These are phyloP conservation scores for Drosophila lacteicornis DNA, from an alignment of 1,140 invertebrate species.

Conservation along the genomic window DNA sequence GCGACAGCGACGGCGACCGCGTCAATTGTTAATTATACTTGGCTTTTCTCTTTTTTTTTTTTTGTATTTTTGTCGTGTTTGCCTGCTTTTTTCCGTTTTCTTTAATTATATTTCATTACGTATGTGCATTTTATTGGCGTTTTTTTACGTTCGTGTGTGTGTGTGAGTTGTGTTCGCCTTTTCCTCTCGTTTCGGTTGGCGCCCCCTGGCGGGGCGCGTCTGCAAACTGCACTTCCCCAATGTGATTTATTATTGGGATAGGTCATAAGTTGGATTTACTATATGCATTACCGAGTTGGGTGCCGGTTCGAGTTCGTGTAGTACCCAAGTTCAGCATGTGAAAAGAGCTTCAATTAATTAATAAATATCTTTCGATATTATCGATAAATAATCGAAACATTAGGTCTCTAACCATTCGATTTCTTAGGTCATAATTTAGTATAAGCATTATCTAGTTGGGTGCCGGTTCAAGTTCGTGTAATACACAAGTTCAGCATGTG, in stretches of 20 bases:
- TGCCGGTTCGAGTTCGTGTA: background rate
- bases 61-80: conserved; percentile 13
- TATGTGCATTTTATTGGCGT: conserved; percentile 68
- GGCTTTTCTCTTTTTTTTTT: conserved; percentile 24
- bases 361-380: background rate
- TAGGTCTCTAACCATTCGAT: background rate
- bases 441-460: background rate
- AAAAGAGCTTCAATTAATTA: no score
- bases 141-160: conserved; percentile 1
- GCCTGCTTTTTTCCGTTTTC: conserved; percentile 57
- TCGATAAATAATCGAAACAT: background rate
- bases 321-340: background rate
- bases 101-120: conserved; percentile 83
- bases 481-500: background rate
- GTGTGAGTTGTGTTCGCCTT: background rate
- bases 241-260: conserved; percentile 45
- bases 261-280: conserved; percentile 28
- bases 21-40: conserved; percentile 63
- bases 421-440: background rate
- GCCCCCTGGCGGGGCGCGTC: conserved; percentile 3
- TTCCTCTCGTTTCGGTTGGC: conserved; percentile 9
- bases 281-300: background rate
- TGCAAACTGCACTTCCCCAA: conserved; percentile 35
- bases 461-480: background rate
- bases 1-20: conserved; percentile 23